Evolutionary conservation across 2,113 vertebrate species (phyloP).

Genomic region (Corythornis vintsioides): DNA sequence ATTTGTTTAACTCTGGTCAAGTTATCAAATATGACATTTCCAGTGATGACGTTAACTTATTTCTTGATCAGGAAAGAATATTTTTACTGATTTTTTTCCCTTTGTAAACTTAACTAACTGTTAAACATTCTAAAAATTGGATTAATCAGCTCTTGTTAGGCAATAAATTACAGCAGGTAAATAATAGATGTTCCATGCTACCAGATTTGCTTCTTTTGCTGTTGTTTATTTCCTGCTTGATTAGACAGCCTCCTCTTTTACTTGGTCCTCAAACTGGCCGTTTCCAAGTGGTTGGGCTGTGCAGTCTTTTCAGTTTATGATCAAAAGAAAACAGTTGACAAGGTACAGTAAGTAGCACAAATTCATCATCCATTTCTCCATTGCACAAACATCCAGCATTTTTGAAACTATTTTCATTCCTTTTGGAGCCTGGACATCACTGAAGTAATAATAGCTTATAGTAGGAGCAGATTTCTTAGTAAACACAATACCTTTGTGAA

Average conservation of each 20-base stretch:
- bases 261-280: not conserved
- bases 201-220: not conserved
- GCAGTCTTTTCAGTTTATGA: not conserved
- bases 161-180: not conserved
- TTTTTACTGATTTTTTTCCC: not conserved
- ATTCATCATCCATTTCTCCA: not conserved
- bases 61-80: not conserved
- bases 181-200: not conserved
- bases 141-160: slow-evolving; percentile 16
- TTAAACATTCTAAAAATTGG: not conserved
- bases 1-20: not conserved
- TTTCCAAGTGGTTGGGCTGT: not conserved
- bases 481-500: slow-evolving; percentile 23
- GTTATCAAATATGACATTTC: not conserved
- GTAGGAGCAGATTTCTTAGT: slow-evolving; percentile 43
- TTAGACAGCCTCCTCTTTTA: not conserved
- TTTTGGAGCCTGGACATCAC: slow-evolving; percentile 27
- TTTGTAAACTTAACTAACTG: not conserved
- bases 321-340: not conserved
- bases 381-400: not conserved
- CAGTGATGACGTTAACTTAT: not conserved
- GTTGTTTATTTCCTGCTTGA: not conserved
- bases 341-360: not conserved
- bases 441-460: slow-evolving; percentile 48
- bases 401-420: slow-evolving; percentile 30